Evolutionary conservation across 2,888 invertebrate genomes (phyloP).

Genomic region (Smittia aterrima): DNA sequence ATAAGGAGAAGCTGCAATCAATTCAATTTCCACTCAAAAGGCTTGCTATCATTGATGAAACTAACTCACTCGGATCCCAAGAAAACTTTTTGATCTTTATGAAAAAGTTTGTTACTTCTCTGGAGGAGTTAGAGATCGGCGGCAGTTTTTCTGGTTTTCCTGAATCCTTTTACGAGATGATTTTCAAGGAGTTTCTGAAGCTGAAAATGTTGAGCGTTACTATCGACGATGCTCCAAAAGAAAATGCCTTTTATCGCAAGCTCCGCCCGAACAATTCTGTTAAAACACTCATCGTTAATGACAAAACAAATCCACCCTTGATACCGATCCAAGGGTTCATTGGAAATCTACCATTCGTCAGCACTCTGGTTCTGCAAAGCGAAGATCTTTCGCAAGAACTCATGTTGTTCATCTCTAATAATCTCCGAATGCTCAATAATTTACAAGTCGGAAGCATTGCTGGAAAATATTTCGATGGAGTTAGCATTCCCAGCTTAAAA

Average conservation of each 20-base stretch:
- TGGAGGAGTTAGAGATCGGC: neutral
- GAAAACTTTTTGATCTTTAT: neutral
- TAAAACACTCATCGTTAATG: neutral
- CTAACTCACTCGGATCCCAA: neutral
- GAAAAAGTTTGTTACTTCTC: too few species aligned
- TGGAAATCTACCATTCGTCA: neutral
- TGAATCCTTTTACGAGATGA: neutral
- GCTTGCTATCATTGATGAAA: neutral
- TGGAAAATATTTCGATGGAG: neutral
- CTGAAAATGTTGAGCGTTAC: neutral
- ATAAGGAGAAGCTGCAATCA: neutral
- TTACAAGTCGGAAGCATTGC: neutral
- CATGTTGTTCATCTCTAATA: neutral
- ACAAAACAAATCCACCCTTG: too few species aligned
- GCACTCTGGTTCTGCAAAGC: neutral
- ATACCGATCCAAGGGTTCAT: neutral
- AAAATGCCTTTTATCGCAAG: neutral
- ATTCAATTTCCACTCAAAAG: neutral
- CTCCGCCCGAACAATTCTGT: neutral
- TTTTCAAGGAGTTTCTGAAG: neutral
- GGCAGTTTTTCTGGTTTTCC: too few species aligned
- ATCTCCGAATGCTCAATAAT: neutral
- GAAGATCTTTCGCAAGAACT: neutral
- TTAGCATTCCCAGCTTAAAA: neutral
- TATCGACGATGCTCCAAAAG: neutral